Evolutionary conservation across 2,797 vertebrate genomes (phyloP).

Genomic region (Semotilus atromaculatus): DNA sequence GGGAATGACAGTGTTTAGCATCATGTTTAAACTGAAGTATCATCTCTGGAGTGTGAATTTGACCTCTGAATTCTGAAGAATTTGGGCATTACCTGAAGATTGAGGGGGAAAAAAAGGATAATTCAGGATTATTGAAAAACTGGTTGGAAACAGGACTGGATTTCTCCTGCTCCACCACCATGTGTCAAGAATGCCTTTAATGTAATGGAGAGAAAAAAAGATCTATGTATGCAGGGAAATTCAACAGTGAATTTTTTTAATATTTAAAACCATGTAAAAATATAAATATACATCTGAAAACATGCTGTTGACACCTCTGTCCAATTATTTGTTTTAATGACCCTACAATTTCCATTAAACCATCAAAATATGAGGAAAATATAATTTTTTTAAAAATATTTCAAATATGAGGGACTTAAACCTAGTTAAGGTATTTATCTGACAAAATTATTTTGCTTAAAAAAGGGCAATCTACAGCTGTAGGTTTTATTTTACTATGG

Average conservation of each 20-base stretch:
- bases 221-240: slow-evolving; percentile 21
- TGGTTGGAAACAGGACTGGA: not conserved
- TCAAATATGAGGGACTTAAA: not conserved
- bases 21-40: slow-evolving; percentile 37
- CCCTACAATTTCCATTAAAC: not conserved
- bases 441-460: not conserved
- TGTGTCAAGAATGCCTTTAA: slow-evolving; percentile 22
- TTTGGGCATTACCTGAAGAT: slow-evolving; percentile 5
- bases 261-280: slow-evolving; percentile 45
- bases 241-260: slow-evolving; percentile 18
- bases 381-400: not conserved
- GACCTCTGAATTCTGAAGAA: slow-evolving; percentile 42
- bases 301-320: not conserved
- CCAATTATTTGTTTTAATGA: not conserved
- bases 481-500: not conserved
- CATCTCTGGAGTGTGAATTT: slow-evolving; percentile 33
- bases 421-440: not conserved
- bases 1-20: slow-evolving; percentile 18
- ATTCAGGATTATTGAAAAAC: not conserved
- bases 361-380: not conserved
- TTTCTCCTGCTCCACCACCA: slow-evolving; percentile 22
- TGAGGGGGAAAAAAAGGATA: not conserved
- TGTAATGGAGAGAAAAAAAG: not conserved
- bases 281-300: slow-evolving; percentile 42
- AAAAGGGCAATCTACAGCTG: too few relatives aligned